Base-by-base conservation (phyloP, 2,113 vertebrate species). In the Nibea albiflora region DNA sequence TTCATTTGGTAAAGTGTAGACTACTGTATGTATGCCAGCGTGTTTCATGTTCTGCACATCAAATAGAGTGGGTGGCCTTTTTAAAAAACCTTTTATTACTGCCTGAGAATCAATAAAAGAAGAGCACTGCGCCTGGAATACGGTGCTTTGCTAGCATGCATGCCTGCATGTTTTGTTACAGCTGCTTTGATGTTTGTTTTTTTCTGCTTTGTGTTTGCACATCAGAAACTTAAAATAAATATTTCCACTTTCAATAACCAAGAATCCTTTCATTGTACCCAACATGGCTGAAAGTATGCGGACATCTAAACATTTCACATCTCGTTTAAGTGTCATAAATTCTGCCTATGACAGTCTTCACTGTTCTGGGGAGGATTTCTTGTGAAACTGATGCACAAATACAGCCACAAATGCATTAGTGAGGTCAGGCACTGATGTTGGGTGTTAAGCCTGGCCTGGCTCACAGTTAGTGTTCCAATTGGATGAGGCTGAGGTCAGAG, bases 101-200 rank as follows among this genome's bases (percentile, higher is more conserved):
- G 61, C 35, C 15, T 15, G 10, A 20, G 74, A 47, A 66, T 61
- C 26, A 60, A 31, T 57, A 16, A 49, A n/a, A 73, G 44, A 49
- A 47, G 49, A 71, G 12, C 39, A n/a, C 8, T 73, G 16, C 49
- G 67, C 19, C 50, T 47, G 17, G 6, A 11, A 35, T 26, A 17
- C 2, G 46, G 7, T 44, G n/a, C 54, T 42, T 16, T 42, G 22
- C 35, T 78, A 11, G 39, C 11, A 22, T 62, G 49, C 39, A 14
- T 53, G n/a, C 9, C 17, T 80, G 17, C 56, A 52, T 50, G 20
- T 62, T 62, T 31, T 39, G 39, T 47, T 50, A 20, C 39, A 54
- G 24, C 1, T 22, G 52, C 73, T 58, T 60, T 63, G 49, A 75
- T 69, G 35, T 63, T 75, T 76, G 26, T 64, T 76, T 57, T 50